Evolutionary conservation across 2,797 vertebrate species (phyloP), one percentile per base, ranked within the genome.

Genomic region (Danio albolineatus): DNA sequence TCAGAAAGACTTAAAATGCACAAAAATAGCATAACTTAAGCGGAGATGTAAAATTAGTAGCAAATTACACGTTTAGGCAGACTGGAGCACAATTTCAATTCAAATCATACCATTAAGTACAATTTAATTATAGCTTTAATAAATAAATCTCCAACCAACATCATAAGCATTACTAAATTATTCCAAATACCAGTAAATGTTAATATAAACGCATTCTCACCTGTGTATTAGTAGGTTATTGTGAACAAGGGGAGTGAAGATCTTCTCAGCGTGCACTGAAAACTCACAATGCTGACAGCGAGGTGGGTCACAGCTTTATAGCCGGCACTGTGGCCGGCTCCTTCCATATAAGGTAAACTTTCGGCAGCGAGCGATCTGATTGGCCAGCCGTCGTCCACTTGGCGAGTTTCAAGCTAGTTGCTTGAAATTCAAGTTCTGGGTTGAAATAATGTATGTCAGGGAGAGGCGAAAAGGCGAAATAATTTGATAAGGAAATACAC

Each of bases 301-400:
- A 21, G 69, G 72, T 56, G 38, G 80, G 85, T 43, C 84, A 88
- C 28, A 85, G 86, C 16, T 97, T 95, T 98, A 98, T 96, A 9
- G 8, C 86, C 73, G 88, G 88, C 79, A 61, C 54, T 21, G 84
- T 87, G 90, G 91, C 91, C 91, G 85, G 92, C 96, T 92, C 94
- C 91, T 88, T 94, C 97, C 97, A 97, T 97, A 98, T 92, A 98
- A 97, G 97, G 96, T 94, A 88, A 95, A 94, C 95, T 96, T 97
- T 96, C 93, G 92, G 91, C 93, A 93, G 89, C 75, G 91, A 89
- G 88, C 6, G 16, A 61, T 86, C 87, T 91, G 90, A 97, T 98
- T 97, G 96, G 96, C 85, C 78, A 4, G 0, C 66, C 86, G 80
- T 87, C 89, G 71, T 92, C 91, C 91, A 91, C 88, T 90, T 90